Evolutionary conservation across 2,888 invertebrate species (phyloP).

Genomic region (Trimorus sp.): DNA sequence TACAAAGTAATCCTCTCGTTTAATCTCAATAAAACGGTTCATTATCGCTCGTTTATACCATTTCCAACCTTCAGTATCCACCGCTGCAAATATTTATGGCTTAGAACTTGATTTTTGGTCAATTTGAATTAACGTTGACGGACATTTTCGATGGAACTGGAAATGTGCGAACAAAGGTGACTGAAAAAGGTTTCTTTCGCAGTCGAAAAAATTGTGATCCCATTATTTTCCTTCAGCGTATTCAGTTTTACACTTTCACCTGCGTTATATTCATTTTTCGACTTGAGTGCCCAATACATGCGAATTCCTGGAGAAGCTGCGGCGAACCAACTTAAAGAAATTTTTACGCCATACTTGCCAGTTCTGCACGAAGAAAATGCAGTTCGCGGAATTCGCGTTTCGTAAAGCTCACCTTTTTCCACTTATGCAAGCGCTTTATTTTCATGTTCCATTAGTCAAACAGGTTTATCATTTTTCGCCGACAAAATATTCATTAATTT

Average conservation of each 20-base stretch:
- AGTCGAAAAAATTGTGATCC: constrained; percentile 12
- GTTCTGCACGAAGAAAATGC: constrained; percentile 72
- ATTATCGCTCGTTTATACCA: constrained; percentile 45
- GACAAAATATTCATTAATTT: constrained; percentile 43
- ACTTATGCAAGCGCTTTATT: constrained; percentile 44
- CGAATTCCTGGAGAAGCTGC: constrained; percentile 62
- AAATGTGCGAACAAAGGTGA: constrained; percentile 3
- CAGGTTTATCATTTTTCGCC: constrained; percentile 16
- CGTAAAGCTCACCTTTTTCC: constrained; percentile 32
- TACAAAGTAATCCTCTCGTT: constrained; percentile 56
- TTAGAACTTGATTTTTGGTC: constrained; percentile 3
- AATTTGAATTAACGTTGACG: not conserved
- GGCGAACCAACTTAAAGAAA: constrained; percentile 73
- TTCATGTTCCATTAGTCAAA: constrained; percentile 43
- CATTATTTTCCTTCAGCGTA: constrained; percentile 14
- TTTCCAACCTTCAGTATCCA: constrained; percentile 24
- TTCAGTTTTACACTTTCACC: constrained; percentile 18
- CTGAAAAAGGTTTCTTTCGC: not conserved
- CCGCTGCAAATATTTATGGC: constrained; percentile 45
- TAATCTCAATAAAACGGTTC: constrained; percentile 51
- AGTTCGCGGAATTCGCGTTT: constrained; percentile 71
- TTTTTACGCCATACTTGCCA: constrained; percentile 74
- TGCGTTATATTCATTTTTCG: constrained; percentile 39
- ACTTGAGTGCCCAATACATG: constrained; percentile 44
- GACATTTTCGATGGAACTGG: not conserved